phyloP scores from a whole-genome alignment of 2,888 invertebrate genomes.

The Parnassius glacialis region DNA sequence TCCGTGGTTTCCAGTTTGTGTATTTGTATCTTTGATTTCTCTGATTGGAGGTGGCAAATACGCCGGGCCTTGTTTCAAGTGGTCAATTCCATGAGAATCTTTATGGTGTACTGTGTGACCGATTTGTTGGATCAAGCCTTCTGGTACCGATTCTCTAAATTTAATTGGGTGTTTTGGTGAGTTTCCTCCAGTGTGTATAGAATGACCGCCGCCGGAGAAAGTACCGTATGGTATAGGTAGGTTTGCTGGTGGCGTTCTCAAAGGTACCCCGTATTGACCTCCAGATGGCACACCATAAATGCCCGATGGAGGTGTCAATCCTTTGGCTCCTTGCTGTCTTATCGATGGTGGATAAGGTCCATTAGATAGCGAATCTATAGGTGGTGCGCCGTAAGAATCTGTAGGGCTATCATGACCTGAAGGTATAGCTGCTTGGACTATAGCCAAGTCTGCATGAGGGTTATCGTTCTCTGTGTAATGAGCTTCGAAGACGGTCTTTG shows the following conservation, averaged over 20 bases:
- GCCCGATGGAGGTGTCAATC: conserved; percentile 80
- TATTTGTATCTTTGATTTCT: conserved; percentile 73
- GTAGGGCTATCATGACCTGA: conserved; percentile 41
- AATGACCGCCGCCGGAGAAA: conserved; percentile 66
- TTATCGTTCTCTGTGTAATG: conserved; percentile 66
- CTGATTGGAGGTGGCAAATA: conserved; percentile 85
- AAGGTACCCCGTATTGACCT: conserved; percentile 71
- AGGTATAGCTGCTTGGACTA: conserved; percentile 39
- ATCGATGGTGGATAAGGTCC: conserved; percentile 59
- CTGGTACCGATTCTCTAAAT: conserved; percentile 87
- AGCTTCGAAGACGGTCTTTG: conserved; percentile 74
- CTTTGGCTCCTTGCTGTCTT: conserved; percentile 72
- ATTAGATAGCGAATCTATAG: conserved; percentile 64
- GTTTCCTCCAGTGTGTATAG: conserved; percentile 62
- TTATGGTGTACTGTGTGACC: conserved; percentile 83
- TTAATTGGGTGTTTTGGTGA: conserved; percentile 83
- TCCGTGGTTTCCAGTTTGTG: conserved; percentile 49
- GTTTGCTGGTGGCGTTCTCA: conserved; percentile 50
- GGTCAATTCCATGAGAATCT: conserved; percentile 80
- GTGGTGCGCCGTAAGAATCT: conserved; percentile 69
- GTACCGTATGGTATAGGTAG: conserved; percentile 69
- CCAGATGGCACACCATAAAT: conserved; percentile 78
- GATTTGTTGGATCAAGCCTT: conserved; percentile 84
- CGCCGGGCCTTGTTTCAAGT: conserved; percentile 69
- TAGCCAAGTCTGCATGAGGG: conserved; percentile 46